Conservation (phyloP, 2,888 invertebrate species). For the Leptopilina myrica region DNA sequence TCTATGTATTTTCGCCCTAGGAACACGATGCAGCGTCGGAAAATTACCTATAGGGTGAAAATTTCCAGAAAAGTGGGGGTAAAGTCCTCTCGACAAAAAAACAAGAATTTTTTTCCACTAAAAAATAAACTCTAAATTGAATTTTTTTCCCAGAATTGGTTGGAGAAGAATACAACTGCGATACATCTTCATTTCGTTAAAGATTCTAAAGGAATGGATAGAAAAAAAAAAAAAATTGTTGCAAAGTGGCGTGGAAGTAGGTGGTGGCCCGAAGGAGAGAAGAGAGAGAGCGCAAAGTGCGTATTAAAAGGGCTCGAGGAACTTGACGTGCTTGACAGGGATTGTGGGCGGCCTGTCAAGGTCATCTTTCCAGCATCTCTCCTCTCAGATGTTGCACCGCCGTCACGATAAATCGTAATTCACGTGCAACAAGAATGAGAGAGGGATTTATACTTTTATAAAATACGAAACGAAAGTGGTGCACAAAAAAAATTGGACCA, state of each 20-base stretch:
- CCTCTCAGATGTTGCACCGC: slow-evolving; percentile 49
- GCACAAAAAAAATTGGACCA: too few species aligned
- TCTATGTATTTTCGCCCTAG: too few species aligned
- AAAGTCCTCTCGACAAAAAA: too few species aligned
- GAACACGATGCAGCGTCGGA: too few species aligned
- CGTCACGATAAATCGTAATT: slow-evolving; percentile 49
- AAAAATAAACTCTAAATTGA: too few species aligned
- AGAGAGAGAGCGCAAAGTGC: slow-evolving; percentile 42
- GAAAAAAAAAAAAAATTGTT: slow-evolving; percentile 12
- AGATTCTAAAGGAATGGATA: not conserved
- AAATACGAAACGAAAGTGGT: too few species aligned
- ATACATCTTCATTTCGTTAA: slow-evolving; percentile 9
- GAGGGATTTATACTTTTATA: too few species aligned
- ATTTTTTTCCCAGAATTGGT: too few species aligned
- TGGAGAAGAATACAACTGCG: too few species aligned
- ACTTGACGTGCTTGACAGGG: slow-evolving; percentile 54
- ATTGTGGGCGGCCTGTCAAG: slow-evolving; percentile 54
- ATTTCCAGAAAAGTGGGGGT: too few species aligned
- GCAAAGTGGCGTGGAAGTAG: slow-evolving; percentile 50
- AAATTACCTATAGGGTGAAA: too few species aligned
- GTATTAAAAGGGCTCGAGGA: slow-evolving; percentile 51
- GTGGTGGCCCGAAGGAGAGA: slow-evolving; percentile 46
- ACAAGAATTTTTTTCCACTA: too few species aligned
- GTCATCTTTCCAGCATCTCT: slow-evolving; percentile 50
- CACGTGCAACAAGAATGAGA: not conserved